A percentile compares a stretch with the other conserved stretches of the same genome.
Evolutionary conservation across 2,797 vertebrate species (phyloP).

Genomic region (Cheirogaleus major): DNA sequence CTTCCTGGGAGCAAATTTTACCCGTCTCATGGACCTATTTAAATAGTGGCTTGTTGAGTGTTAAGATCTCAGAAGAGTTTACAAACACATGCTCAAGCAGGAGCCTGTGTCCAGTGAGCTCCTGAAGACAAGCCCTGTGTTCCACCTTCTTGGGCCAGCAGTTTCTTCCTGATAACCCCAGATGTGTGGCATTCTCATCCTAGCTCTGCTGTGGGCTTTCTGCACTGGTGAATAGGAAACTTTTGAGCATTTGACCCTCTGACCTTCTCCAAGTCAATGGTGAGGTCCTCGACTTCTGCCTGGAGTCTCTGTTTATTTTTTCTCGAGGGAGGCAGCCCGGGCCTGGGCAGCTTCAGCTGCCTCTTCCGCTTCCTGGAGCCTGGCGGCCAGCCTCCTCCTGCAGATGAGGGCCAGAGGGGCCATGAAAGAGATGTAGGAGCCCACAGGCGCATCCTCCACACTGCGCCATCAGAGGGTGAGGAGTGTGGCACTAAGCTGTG

Average conservation of each 20-base stretch:
- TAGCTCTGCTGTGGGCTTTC: not conserved
- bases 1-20: not conserved
- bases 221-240: not conserved
- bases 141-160: not conserved
- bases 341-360: constrained; percentile 84
- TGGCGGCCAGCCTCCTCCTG: constrained; percentile 85
- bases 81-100: not conserved
- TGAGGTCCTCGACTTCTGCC: constrained; percentile 87
- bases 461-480: not conserved
- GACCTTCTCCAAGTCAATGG: constrained; percentile 87
- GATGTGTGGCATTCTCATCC: not conserved
- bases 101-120: not conserved
- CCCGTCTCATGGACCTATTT: not conserved
- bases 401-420: not conserved
- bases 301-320: constrained; percentile 89
- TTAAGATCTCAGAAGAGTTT: not conserved
- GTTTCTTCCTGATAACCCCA: not conserved
- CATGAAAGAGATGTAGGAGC: not conserved
- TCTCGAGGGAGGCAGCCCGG: constrained; percentile 82
- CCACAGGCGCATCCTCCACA: not conserved
- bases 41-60: not conserved
- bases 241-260: not conserved
- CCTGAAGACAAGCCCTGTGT: not conserved
- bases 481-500: not conserved
- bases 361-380: constrained; percentile 87